phyloP scores from a whole-genome alignment of 2,888 invertebrate genomes.

The Alloplasta piceator region DNA sequence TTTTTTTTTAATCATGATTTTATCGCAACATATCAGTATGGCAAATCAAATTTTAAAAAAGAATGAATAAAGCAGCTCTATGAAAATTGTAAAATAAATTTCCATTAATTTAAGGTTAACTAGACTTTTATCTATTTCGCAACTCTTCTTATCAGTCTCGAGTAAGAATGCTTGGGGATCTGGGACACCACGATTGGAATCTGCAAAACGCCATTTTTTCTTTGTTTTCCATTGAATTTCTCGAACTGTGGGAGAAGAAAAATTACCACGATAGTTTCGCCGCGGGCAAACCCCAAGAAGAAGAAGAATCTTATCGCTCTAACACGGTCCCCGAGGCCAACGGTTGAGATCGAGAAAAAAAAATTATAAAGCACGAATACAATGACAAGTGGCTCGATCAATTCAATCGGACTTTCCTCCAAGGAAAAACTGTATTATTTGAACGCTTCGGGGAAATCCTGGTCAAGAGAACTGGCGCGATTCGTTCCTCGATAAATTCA shows the following conservation, averaged over 20 bases:
- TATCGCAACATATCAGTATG: too few relatives aligned
- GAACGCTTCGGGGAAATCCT: background rate
- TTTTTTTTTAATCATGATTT: too few relatives aligned
- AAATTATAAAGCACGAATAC: background rate
- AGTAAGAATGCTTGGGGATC: too few relatives aligned
- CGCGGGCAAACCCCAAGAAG: conserved; percentile 5
- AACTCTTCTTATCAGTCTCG: too few relatives aligned
- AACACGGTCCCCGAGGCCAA: background rate
- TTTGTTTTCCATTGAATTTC: too few relatives aligned
- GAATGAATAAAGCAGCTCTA: too few relatives aligned
- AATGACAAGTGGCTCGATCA: conserved; percentile 17
- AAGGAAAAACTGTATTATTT: conserved; percentile 51
- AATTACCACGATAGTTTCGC: background rate
- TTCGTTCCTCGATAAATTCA: conserved; percentile 42
- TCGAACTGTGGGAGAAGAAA: background rate
- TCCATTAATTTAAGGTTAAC: too few relatives aligned
- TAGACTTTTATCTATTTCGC: too few relatives aligned
- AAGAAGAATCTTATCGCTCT: conserved; percentile 18
- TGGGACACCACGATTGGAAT: too few relatives aligned
- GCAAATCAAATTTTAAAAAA: too few relatives aligned
- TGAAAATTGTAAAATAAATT: too few relatives aligned
- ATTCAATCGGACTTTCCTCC: conserved; percentile 30
- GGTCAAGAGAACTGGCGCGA: background rate
- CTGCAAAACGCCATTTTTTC: too few relatives aligned
- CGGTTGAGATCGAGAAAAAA: conserved; percentile 6